Conservation (phyloP, 2,113 vertebrate species). For the Campylomormyrus numenius region DNA sequence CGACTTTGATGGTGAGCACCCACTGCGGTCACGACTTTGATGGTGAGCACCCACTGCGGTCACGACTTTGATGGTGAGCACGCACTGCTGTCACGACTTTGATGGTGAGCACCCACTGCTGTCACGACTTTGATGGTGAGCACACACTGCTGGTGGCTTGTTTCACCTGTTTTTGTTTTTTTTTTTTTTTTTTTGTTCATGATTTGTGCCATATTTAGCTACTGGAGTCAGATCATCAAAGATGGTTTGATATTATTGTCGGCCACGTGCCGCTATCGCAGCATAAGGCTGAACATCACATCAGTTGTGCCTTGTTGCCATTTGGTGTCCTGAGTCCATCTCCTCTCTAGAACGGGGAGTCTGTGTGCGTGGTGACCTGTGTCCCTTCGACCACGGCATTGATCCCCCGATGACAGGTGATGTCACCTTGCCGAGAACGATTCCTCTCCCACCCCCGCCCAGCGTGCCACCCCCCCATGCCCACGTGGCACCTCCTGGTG, state of each 20-base stretch:
- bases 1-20: too few species aligned
- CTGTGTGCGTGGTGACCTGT: constrained; percentile 90
- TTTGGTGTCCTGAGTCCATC: not conserved
- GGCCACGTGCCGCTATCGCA: not conserved
- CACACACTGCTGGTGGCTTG: not conserved
- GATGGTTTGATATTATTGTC: not conserved
- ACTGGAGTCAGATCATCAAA: not conserved
- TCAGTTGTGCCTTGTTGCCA: not conserved
- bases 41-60: constrained; percentile 54
- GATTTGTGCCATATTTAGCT: not conserved
- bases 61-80: too few species aligned
- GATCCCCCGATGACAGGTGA: constrained; percentile 91
- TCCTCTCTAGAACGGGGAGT: constrained; percentile 80
- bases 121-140: too few species aligned
- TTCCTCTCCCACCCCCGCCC: constrained; percentile 88
- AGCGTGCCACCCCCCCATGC: constrained; percentile 70
- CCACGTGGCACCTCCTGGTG: constrained; percentile 57
- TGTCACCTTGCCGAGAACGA: constrained; percentile 85
- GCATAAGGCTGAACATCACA: not conserved
- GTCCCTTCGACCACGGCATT: constrained; percentile 89
- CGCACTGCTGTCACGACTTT: not conserved
- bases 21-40: constrained; percentile 90
- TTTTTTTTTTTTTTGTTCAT: constrained; percentile 9
- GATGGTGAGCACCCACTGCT: not conserved
- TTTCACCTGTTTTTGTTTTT: not conserved